Evolutionary conservation across 2,113 vertebrate species (phyloP), one percentile per base, ranked within the genome.

Genomic region (Colius striatus): DNA sequence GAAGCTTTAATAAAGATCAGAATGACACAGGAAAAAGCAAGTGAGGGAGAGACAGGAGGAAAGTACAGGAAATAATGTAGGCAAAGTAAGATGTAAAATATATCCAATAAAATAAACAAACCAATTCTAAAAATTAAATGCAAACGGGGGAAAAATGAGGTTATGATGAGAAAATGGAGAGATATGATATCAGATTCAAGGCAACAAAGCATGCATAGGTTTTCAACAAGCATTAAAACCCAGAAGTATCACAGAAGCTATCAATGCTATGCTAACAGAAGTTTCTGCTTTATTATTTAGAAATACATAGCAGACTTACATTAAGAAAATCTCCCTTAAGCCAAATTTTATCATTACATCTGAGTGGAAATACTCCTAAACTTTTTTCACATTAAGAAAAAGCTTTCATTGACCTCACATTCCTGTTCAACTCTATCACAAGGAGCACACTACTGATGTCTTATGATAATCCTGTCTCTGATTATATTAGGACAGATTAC

Each of bases 1-100:
- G 99, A 99, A 99, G 99, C 99, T 99, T 99, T 99, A 99, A 99
- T 99, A 97, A 98, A 98, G 98, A 98, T 96, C 97, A 98, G 98
- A 98, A 98, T 97, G 97, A 99, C 98, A 98, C 96, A 98, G 98
- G 98, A 98, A 98, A 98, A 98, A 98, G 97, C 97, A 98, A 98
- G 98, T 98, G 98, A 98, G 98, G 98, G 98, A 98, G 95, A 98
- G 98, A 98, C 97, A 97, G 96, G 96, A 98, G 98, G 98, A 98
- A 98, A 98, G 94, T 96, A 97, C 97, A 97, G 98, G 97, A 98
- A 98, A 98, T 98, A 93, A 98, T 95, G 97, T 96, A 99, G 97
- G 98, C 97, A 97, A 97, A 97, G 93, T 89, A 98, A 96, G 94
- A 96, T 86, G 92, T 27, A 96, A 95, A 91, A 91, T 96, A 91